phyloP scores from a whole-genome alignment of 2,888 invertebrate genomes.

The Cyrtodaria siliqua region DNA sequence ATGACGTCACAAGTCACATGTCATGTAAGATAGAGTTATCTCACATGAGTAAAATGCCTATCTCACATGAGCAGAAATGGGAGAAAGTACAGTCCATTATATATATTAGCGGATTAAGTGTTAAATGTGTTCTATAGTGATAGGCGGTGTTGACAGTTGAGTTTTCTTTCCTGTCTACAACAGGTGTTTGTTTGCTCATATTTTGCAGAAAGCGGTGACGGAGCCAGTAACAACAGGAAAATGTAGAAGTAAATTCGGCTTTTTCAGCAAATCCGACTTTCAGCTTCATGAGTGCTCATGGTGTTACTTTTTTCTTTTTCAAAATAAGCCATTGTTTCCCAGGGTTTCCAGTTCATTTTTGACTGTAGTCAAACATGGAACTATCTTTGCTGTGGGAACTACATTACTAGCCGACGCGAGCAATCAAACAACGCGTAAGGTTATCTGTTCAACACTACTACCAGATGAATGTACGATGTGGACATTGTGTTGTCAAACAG shows the following conservation, averaged over 20 bases:
- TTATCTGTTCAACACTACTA: constrained; percentile 38
- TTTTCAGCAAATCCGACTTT: constrained; percentile 24
- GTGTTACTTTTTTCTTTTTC: constrained; percentile 50
- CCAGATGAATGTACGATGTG: constrained; percentile 43
- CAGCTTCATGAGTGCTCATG: constrained; percentile 38
- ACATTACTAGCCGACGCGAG: constrained; percentile 29
- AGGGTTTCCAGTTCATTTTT: constrained; percentile 9
- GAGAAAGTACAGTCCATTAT: too few relatives aligned
- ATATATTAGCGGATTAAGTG: too few relatives aligned
- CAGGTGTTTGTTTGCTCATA: too few relatives aligned
- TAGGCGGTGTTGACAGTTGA: too few relatives aligned
- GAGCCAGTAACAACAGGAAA: not conserved
- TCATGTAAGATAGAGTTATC: too few relatives aligned
- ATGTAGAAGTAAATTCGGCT: constrained; percentile 41
- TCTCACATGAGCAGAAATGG: too few relatives aligned
- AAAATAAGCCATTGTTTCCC: constrained; percentile 8
- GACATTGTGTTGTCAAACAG: constrained; percentile 37
- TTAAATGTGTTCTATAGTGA: too few relatives aligned
- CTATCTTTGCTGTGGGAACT: constrained; percentile 16
- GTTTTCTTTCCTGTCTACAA: too few relatives aligned
- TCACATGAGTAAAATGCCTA: too few relatives aligned
- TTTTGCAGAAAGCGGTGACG: too few relatives aligned
- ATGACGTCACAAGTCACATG: too few relatives aligned
- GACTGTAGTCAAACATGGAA: constrained; percentile 13
- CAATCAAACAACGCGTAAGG: constrained; percentile 17